Evolutionary conservation across 2,888 invertebrate species (phyloP).

Genomic region (Limenitis camilla): DNA sequence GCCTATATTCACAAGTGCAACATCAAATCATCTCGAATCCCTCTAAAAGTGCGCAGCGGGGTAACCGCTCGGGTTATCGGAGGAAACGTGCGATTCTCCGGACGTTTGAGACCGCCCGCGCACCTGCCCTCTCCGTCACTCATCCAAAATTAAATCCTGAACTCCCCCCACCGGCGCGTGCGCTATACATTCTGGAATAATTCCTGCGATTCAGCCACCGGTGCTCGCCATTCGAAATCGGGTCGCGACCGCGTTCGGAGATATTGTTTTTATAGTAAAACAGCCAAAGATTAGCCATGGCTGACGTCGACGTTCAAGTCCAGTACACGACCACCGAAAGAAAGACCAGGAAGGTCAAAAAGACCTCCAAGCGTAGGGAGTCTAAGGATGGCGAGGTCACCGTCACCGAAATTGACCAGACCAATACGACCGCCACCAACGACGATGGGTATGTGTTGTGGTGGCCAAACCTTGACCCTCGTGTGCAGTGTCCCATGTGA

Average conservation of each 20-base stretch:
- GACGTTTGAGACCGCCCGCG: conserved; percentile 66
- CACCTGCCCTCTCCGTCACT: conserved; percentile 75
- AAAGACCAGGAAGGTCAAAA: conserved; percentile 93
- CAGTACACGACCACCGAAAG: conserved; percentile 89
- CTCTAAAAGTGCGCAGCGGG: conserved; percentile 31
- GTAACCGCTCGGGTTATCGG: conserved; percentile 41
- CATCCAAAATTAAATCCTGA: conserved; percentile 74
- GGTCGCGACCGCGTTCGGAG: conserved; percentile 73
- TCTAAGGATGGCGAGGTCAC: conserved; percentile 85
- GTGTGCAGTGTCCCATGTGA: conserved; percentile 38
- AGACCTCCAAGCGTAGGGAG: conserved; percentile 86
- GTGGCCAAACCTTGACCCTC: conserved; percentile 60
- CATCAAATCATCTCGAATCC: conserved; percentile 20
- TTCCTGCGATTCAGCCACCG: conserved; percentile 68
- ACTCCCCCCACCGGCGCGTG: conserved; percentile 65
- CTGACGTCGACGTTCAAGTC: conserved; percentile 92
- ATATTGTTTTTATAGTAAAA: conserved; percentile 48
- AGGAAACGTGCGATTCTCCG: conserved; percentile 51
- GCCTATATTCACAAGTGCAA: conserved; percentile 26
- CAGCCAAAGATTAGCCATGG: conserved; percentile 76
- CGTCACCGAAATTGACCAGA: conserved; percentile 86
- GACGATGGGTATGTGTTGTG: conserved; percentile 91
- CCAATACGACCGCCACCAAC: conserved; percentile 77
- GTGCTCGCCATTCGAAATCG: conserved; percentile 73
- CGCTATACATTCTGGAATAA: conserved; percentile 74